A percentile compares a stretch with the other conserved stretches of the same genome.
Conservation (phyloP, 2,888 invertebrate genomes). For the Parnassius smintheus region DNA sequence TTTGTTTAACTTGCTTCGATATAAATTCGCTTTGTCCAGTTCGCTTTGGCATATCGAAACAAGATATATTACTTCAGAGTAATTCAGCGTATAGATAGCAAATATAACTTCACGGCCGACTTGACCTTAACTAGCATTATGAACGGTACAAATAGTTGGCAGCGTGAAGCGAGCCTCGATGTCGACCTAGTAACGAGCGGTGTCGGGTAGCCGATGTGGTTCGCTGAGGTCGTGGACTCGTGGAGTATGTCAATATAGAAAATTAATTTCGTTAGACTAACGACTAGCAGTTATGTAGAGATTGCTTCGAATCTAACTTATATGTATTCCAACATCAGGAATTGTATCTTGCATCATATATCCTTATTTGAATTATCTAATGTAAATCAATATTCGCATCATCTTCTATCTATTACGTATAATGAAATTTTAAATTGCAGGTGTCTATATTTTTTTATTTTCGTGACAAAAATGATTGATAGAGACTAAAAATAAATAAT, state of each 20-base stretch:
- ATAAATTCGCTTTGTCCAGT: constrained; percentile 12
- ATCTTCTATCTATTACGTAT: too few species aligned
- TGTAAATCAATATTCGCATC: too few species aligned
- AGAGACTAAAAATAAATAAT: too few species aligned
- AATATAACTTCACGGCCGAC: constrained; percentile 41
- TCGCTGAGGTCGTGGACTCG: constrained; percentile 41
- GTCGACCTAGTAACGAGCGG: constrained; percentile 60
- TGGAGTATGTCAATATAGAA: constrained; percentile 35
- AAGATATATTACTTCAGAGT: constrained; percentile 20
- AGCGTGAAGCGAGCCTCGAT: constrained; percentile 54
- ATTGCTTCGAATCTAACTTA: constrained; percentile 10
- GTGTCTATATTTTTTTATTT: too few species aligned
- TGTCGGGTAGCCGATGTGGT: constrained; percentile 56
- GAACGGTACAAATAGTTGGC: constrained; percentile 72
- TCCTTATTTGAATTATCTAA: too few species aligned
- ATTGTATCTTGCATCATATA: background rate
- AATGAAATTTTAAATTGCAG: too few species aligned
- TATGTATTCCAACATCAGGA: background rate
- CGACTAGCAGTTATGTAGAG: constrained; percentile 8
- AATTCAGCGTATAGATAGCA: constrained; percentile 24
- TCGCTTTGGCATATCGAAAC: constrained; percentile 23
- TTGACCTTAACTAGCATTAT: constrained; percentile 58
- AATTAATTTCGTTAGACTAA: constrained; percentile 36
- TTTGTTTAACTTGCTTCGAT: constrained; percentile 7
- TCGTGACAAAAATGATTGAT: too few species aligned